phyloP scores from a whole-genome alignment of 23 tunicate species.

The Ascidia mentula region DNA sequence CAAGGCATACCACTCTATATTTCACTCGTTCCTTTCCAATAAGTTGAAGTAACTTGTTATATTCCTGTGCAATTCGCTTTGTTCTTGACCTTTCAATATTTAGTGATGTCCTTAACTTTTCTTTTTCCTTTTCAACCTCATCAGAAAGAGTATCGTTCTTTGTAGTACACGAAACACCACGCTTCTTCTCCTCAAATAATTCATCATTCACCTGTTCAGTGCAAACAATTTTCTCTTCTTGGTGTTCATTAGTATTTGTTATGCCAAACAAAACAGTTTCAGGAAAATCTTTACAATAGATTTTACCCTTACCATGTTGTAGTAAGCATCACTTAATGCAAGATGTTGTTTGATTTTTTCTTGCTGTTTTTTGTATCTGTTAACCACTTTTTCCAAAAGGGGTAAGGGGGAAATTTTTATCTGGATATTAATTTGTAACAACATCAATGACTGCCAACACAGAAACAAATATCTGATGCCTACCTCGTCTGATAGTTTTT shows the following conservation, averaged over 20 bases:
- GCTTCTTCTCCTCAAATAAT: constrained; percentile 46
- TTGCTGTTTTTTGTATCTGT: constrained; percentile 66
- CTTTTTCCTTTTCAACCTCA: constrained; percentile 52
- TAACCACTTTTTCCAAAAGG: constrained; percentile 66
- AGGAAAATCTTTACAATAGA: too few species aligned
- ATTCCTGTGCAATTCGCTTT: constrained; percentile 41
- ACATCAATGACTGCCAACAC: neutral
- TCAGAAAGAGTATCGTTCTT: constrained; percentile 32
- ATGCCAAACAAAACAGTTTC: neutral
- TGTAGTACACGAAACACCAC: constrained; percentile 15
- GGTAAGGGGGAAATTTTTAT: constrained; percentile 69
- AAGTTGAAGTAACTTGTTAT: constrained; percentile 52
- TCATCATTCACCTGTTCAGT: constrained; percentile 62
- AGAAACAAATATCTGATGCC: neutral
- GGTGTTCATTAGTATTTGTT: neutral
- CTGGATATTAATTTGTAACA: constrained; percentile 22
- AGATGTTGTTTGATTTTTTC: constrained; percentile 70
- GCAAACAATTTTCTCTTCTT: neutral
- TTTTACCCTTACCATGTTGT: constrained; percentile 40
- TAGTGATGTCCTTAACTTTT: constrained; percentile 23
- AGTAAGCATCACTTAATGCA: constrained; percentile 55
- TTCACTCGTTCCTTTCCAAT: constrained; percentile 40
- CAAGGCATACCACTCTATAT: constrained; percentile 42
- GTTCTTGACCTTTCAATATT: constrained; percentile 38
- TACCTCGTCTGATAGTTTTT: neutral